Percentiles rank a stretch among this genome's conserved stretches.
Evolutionary conservation across 2,797 vertebrate genomes (phyloP).

Genomic region (Acanthurus tractus): DNA sequence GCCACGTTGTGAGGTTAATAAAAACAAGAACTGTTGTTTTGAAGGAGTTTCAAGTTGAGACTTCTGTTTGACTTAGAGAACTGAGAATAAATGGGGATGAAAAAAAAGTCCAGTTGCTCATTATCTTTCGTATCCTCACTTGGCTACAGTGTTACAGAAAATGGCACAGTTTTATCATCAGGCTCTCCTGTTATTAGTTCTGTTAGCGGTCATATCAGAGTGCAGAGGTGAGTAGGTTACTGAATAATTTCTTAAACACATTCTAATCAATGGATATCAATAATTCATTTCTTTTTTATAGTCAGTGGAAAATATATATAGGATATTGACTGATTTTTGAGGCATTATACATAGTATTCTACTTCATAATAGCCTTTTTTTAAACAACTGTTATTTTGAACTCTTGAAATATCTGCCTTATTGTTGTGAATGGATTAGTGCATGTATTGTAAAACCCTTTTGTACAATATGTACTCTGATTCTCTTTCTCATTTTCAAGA

Average conservation of each 20-base stretch:
- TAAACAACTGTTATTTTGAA: neutral
- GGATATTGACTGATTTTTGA: too few species aligned
- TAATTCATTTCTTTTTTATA: neutral
- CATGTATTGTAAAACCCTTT: too few species aligned
- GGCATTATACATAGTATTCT: too few species aligned
- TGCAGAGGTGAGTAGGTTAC: conserved; percentile 58
- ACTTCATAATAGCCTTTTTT: conserved; percentile 1
- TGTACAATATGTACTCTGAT: neutral
- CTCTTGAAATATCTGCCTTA: neutral
- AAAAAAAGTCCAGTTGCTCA: neutral
- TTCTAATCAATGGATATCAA: neutral
- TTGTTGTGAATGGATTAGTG: too few species aligned
- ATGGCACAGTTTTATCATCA: conserved; percentile 48
- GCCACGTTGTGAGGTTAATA: neutral
- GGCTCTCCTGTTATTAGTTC: conserved; percentile 29
- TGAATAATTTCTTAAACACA: conserved; percentile 10
- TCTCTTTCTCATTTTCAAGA: conserved; percentile 25
- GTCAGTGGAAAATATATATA: neutral
- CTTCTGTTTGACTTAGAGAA: conserved; percentile 32
- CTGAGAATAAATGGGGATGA: conserved; percentile 42
- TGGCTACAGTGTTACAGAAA: neutral
- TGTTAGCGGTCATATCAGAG: conserved; percentile 32
- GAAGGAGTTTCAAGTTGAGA: conserved; percentile 22
- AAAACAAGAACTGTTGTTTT: neutral
- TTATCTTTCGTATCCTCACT: neutral